A percentile compares a stretch with the other conserved stretches of the same genome.
phyloP scores from a whole-genome alignment of 2,797 vertebrate species.

The Graptemys geographica region DNA sequence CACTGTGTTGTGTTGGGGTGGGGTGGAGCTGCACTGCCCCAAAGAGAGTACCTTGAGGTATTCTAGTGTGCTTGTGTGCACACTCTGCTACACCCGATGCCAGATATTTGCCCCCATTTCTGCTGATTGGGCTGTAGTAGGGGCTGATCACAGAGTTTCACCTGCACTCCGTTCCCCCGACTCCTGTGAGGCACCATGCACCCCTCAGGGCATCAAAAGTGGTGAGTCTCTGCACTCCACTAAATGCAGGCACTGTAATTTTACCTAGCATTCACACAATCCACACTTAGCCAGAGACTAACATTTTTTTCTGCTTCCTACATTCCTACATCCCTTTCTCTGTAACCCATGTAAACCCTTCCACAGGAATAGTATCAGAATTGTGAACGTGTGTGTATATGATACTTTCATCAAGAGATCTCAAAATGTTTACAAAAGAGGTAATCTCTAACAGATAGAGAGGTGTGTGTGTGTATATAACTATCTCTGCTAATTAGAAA shows the following conservation, averaged over 20 bases:
- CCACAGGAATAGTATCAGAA: background rate
- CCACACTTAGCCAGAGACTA: background rate
- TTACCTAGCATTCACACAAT: background rate
- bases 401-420: background rate
- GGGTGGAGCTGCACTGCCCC: background rate
- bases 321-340: background rate
- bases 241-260: background rate
- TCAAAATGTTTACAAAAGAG: no score
- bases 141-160: background rate
- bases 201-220: no score
- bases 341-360: background rate
- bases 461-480: background rate
- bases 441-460: background rate
- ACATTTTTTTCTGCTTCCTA: background rate
- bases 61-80: fast-evolving
- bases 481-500: background rate
- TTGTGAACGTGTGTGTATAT: background rate
- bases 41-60: background rate
- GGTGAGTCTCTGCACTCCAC: background rate
- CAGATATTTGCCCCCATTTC: background rate
- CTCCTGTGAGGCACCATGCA: background rate
- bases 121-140: background rate
- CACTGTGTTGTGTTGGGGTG: background rate
- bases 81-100: background rate
- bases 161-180: background rate